Evolutionary conservation across 2,113 vertebrate species (phyloP).

Genomic region (Jacana jacana): DNA sequence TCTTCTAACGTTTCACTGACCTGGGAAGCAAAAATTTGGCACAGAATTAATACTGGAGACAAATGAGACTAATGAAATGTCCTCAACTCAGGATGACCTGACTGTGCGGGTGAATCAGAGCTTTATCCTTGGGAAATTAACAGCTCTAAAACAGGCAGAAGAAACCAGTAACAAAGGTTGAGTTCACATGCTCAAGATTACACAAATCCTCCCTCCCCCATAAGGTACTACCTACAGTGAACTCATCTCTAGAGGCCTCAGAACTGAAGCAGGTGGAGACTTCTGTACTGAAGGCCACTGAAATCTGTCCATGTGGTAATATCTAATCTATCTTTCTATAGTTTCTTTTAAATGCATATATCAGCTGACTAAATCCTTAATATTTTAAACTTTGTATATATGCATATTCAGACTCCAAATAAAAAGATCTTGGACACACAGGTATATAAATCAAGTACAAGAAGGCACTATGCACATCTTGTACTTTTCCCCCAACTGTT

Average conservation of each 20-base stretch:
- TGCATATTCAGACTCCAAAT: not conserved
- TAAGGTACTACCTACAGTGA: not conserved
- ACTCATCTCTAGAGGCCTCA: not conserved
- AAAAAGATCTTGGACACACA: not conserved
- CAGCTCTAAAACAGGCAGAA: not conserved
- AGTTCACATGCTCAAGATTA: not conserved
- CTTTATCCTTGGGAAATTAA: conserved; percentile 11
- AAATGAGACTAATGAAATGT: not conserved
- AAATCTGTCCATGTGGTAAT: not conserved
- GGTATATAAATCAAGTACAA: not conserved
- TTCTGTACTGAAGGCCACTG: not conserved
- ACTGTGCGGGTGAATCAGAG: not conserved
- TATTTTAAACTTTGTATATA: not conserved
- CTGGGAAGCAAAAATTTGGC: not conserved
- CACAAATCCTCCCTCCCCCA: not conserved
- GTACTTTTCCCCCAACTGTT: not conserved
- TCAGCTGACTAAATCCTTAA: not conserved
- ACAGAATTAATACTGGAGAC: not conserved
- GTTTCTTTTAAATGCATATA: not conserved
- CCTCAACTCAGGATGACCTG: not conserved
- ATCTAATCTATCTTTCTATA: not conserved
- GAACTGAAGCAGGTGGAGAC: not conserved
- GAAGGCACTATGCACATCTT: not conserved
- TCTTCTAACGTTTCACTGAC: not conserved
- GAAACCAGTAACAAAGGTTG: not conserved